Conservation (phyloP, 2,888 invertebrate species). For the Drosophila testacea region DNA sequence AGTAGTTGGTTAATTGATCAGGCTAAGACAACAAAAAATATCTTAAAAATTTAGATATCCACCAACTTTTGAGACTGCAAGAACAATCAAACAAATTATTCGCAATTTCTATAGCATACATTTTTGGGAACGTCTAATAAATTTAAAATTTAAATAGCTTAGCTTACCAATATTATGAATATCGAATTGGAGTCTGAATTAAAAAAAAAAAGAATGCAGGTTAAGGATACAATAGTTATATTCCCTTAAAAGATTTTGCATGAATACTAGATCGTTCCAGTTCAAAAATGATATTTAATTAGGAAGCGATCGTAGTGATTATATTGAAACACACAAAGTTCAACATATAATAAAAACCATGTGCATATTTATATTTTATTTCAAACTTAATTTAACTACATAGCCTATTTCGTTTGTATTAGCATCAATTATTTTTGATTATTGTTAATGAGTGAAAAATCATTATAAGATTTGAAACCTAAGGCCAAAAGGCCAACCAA, state of each 20-base stretch:
- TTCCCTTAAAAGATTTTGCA: slow-evolving; percentile 26
- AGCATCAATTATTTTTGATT: slow-evolving; percentile 62
- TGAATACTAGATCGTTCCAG: slow-evolving; percentile 11
- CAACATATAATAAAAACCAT: slow-evolving; percentile 40
- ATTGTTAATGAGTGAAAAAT: slow-evolving; percentile 61
- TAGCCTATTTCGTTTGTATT: slow-evolving; percentile 31
- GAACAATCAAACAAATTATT: neutral
- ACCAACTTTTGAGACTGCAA: neutral
- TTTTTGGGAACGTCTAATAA: neutral
- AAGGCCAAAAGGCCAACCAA: slow-evolving; percentile 15
- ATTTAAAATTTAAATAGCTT: neutral
- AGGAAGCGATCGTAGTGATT: slow-evolving; percentile 34
- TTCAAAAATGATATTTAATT: neutral
- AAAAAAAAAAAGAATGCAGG: neutral
- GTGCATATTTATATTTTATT: slow-evolving; percentile 56
- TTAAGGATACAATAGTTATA: neutral
- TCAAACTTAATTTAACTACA: slow-evolving; percentile 39
- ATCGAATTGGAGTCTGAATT: slow-evolving; percentile 4
- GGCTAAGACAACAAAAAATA: neutral
- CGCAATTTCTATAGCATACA: neutral
- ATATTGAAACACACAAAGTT: slow-evolving; percentile 27
- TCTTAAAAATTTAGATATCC: neutral
- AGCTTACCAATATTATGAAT: neutral
- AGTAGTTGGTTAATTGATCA: neutral
- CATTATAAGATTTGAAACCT: slow-evolving; percentile 45